Evolutionary conservation across 2,113 vertebrate genomes (phyloP), one percentile per base, ranked within the genome.

Genomic region (Nesogale talazaci): DNA sequence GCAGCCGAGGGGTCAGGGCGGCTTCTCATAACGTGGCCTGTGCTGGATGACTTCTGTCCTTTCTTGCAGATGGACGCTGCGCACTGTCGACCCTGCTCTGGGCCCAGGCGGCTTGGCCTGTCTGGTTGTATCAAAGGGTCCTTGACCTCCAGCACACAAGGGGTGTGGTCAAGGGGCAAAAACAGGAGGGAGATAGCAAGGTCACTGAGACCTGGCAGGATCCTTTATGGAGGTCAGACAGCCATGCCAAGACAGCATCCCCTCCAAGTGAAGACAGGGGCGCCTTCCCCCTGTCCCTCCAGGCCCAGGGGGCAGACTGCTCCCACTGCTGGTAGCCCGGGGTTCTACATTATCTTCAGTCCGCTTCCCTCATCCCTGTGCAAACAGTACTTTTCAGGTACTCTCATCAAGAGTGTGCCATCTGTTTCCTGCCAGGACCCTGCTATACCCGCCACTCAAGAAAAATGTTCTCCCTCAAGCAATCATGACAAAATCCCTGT

Each of bases 161-260:
- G 75, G 83, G 61, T n/a, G 38, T 3, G 11, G 67, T 65, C 52
- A 63, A 0, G 0, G 3, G 40, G 77, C 6, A 56, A 76, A 40
- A 61, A 52, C 46, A 85, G 79, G 52, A 69, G 38, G 17, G 17
- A 16, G 31, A 3, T 1, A 22, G 20, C 42, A 2, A 23, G 46
- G 36, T 6, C 83, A 15, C 65, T 29, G 23, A 0, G 0, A n/a
- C 34, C 4, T 31, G 22, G 29, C 59, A 0, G 0, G 25, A 23
- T 4, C 57, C 22, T 52, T 3, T 67, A 9, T 23, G 34, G 31
- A 83, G 59, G 38, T 27, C 20, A 2, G 1, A 3, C 12, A n/a
- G n/a, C n/a, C n/a, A n/a, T n/a, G n/a, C n/a, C n/a, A n/a, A 2
- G 1, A 3, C 12, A 36, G 27, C 6, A n/a, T 23, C 46, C 15